phyloP scores from a whole-genome alignment of 2,797 vertebrate genomes.

The Holocentrus rufus region DNA sequence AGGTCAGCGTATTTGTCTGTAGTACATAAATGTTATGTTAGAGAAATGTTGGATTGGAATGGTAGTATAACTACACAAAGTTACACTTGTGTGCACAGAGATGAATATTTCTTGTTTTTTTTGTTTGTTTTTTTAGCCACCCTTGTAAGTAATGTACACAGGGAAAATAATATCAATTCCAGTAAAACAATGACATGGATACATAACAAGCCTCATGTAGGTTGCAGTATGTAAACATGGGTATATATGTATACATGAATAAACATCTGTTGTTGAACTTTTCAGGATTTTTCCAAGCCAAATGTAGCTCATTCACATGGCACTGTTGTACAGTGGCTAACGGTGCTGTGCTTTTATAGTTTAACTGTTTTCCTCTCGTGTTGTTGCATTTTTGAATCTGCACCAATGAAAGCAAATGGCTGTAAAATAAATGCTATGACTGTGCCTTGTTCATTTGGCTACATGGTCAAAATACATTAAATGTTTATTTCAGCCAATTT shows the following conservation, averaged over 20 bases:
- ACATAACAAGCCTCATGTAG: not conserved
- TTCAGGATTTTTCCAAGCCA: slow-evolving; percentile 28
- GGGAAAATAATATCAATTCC: slow-evolving; percentile 11
- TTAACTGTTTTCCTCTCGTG: slow-evolving; percentile 61
- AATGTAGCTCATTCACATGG: slow-evolving; percentile 43
- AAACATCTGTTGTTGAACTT: not conserved
- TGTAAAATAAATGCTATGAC: slow-evolving; percentile 62
- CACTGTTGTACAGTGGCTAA: slow-evolving; percentile 67
- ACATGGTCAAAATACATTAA: slow-evolving; percentile 27
- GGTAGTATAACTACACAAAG: slow-evolving; percentile 7
- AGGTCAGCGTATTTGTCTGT: slow-evolving; percentile 45
- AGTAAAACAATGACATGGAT: slow-evolving; percentile 3
- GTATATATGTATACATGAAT: not conserved
- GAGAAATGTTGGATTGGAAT: slow-evolving; percentile 45
- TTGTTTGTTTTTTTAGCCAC: slow-evolving; percentile 18
- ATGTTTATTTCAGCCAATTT: slow-evolving; percentile 35
- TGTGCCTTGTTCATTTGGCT: slow-evolving; percentile 12
- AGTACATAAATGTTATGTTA: slow-evolving; percentile 25
- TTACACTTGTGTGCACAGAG: slow-evolving; percentile 19
- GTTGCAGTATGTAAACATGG: not conserved
- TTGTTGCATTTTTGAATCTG: slow-evolving; percentile 55
- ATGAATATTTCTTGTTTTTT: not conserved
- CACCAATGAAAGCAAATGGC: slow-evolving; percentile 54
- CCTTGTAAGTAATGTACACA: slow-evolving; percentile 1
- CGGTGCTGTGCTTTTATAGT: slow-evolving; percentile 62